Base-by-base conservation (phyloP, 1,140 invertebrate genomes). In the Zaprionus davidi region DNA sequence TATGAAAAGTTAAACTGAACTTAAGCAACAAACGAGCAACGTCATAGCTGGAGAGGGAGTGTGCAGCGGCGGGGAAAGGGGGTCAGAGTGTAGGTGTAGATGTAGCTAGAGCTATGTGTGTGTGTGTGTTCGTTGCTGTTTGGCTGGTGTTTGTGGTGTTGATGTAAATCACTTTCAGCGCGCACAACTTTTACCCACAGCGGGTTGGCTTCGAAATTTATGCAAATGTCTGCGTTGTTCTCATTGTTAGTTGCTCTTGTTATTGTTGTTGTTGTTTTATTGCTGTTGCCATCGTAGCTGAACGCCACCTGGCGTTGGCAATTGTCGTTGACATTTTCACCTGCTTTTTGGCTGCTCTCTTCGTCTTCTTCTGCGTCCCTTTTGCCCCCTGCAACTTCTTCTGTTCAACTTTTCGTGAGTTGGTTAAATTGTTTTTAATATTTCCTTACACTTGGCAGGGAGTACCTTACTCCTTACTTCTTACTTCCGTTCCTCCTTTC, bases 1-100 rank as follows among this genome's bases (percentile, higher is more conserved):
- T 88, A 88, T 85, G 77, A 78, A 88, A 88, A 88, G 85, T 88
- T 88, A 88, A 88, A 88, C 85, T 84, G 85, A 88, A 88, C 71
- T 88, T 88, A 90, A 90, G 81, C 74, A 90, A 78, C 78, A 78
- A 82, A 86, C 76, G 71, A 76, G 66, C 51, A 38, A 74, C 65
- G 63, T 81, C 73, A 82, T 79, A 70, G 64, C 69, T 49, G 66
- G 60, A 20, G 60, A 26, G 53, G 5, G 12, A 49, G 12, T 38
- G 6, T 2, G n/a, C 60, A 63, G 46, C 72, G 24, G 65, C 34
- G 26, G 17, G 36, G 49, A 34, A 34, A 2, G 44, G 26, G 12
- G 58, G 13, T 44, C 3, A 41, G n/a, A 20, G 34, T 34, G 17
- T 57, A 20, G n/a, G 56, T 58, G 31, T 63, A 55, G 38, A 0